A percentile compares a stretch with the other conserved stretches of the same genome.
Evolutionary conservation across 2,113 vertebrate genomes (phyloP).

Genomic region (Suricata suricatta): DNA sequence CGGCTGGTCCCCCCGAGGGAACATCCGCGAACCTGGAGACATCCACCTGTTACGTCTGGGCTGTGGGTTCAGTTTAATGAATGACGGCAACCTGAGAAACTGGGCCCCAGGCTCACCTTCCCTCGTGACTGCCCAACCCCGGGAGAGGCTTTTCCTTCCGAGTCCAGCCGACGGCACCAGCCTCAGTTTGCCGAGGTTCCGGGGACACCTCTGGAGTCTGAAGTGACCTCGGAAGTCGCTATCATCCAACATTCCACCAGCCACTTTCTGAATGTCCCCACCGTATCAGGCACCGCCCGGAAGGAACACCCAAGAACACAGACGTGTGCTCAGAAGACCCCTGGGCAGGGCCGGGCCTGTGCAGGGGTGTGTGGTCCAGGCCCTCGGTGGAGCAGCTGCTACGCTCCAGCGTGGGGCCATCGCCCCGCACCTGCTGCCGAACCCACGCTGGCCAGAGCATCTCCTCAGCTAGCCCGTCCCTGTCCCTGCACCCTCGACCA

Average conservation of each 20-base stretch:
- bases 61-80: accelerated
- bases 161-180: neutral
- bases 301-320: neutral
- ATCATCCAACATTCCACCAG: neutral
- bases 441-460: neutral
- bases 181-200: neutral
- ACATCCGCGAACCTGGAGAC: accelerated
- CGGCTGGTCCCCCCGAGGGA: accelerated
- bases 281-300: neutral
- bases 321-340: accelerated
- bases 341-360: accelerated
- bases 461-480: too few species aligned
- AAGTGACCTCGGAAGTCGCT: neutral
- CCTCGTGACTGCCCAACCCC: accelerated
- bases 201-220: neutral
- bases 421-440: accelerated
- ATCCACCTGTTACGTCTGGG: accelerated
- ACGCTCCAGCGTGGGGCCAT: accelerated
- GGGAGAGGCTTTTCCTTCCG: neutral
- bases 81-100: neutral
- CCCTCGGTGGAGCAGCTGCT: accelerated
- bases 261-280: accelerated
- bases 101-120: neutral
- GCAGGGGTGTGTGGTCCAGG: neutral
- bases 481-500: accelerated